These are phyloP conservation scores for Saccostrea cuccullata DNA, from an alignment of 1,140 invertebrate species.

Conservation along the genomic window DNA sequence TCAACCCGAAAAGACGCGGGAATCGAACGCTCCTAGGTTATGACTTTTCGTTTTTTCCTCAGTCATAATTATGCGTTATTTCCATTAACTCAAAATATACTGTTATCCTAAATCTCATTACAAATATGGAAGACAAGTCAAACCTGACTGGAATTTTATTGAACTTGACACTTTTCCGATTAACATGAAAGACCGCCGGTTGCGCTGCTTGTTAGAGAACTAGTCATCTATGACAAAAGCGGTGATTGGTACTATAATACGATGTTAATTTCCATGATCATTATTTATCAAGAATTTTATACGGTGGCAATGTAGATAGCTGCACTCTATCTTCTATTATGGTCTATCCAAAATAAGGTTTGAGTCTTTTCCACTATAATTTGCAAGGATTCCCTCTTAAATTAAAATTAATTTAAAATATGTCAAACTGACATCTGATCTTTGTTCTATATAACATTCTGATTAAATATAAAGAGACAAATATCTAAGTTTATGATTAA, in stretches of 20 bases:
- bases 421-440: no score
- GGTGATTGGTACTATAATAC: conserved; percentile 15
- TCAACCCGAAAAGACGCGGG: neutral
- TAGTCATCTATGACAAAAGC: neutral
- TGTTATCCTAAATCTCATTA: neutral
- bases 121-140: neutral
- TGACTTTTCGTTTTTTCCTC: conserved; percentile 1
- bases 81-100: conserved; percentile 26
- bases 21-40: neutral
- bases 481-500: no score
- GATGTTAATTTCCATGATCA: conserved; percentile 20
- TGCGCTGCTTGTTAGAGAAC: neutral
- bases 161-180: conserved; percentile 35
- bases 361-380: no score
- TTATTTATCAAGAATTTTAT: neutral
- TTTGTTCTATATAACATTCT: no score
- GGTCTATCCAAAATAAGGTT: no score
- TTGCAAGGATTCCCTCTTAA: no score
- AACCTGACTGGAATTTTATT: conserved; percentile 3
- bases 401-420: no score
- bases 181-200: conserved; percentile 10
- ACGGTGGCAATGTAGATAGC: neutral
- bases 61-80: conserved; percentile 11
- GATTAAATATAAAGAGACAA: no score
- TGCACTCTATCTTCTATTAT: no score